Evolutionary conservation across 2,113 vertebrate genomes (phyloP).

Genomic region (Hyla sarda): DNA sequence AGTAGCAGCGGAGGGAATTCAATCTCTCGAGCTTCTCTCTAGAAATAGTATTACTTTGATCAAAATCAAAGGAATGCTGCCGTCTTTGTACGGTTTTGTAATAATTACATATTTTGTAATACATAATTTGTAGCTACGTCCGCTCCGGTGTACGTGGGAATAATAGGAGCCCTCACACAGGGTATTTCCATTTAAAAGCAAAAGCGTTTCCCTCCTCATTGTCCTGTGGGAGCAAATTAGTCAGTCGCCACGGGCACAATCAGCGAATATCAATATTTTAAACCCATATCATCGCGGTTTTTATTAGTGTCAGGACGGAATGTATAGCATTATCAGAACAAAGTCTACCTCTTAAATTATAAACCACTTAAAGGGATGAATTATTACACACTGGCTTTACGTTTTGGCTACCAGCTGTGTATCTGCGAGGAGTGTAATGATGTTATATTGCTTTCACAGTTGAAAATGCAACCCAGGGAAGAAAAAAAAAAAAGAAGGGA

Average conservation of each 20-base stretch:
- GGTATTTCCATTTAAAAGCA: constrained; percentile 74
- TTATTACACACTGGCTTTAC: constrained; percentile 73
- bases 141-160: constrained; percentile 71
- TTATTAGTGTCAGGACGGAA: constrained; percentile 66
- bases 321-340: constrained; percentile 70
- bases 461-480: constrained; percentile 83
- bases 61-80: constrained; percentile 70
- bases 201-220: constrained; percentile 71
- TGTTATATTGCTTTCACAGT: constrained; percentile 84
- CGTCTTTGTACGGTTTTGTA: constrained; percentile 66
- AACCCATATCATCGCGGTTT: constrained; percentile 65
- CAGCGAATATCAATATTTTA: constrained; percentile 71
- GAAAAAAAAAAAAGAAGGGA: constrained; percentile 77
- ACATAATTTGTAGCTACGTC: constrained; percentile 57
- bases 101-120: constrained; percentile 64
- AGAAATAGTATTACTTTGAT: constrained; percentile 67
- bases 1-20: constrained; percentile 17
- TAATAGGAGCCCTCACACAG: constrained; percentile 66
- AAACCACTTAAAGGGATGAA: constrained; percentile 68
- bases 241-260: constrained; percentile 67
- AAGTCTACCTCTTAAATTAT: constrained; percentile 71
- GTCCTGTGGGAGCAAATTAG: constrained; percentile 81
- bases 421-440: constrained; percentile 79
- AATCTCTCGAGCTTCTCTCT: constrained; percentile 41
- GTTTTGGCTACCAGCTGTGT: constrained; percentile 72